Conservation (phyloP, 2,888 invertebrate genomes). For the Xanthia icteritia region DNA sequence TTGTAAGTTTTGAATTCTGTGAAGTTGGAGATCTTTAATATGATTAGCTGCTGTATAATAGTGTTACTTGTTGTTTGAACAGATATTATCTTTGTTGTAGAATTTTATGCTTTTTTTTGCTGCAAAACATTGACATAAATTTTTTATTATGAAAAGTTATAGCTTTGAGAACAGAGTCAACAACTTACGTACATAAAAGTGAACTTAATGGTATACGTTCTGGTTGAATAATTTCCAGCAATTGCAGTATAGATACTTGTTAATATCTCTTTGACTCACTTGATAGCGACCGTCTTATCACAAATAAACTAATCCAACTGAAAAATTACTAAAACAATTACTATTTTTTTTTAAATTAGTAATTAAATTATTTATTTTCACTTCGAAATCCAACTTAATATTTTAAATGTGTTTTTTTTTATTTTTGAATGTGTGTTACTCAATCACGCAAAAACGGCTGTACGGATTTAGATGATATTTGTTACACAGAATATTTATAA, state of each 20-base stretch:
- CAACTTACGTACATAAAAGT: background rate
- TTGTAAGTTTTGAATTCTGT: conserved; percentile 64
- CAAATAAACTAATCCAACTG: background rate
- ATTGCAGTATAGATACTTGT: background rate
- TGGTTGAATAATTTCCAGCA: background rate
- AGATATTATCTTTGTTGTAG: background rate
- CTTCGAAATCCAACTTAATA: too few species aligned
- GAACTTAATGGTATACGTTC: background rate
- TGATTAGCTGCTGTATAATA: conserved; percentile 45
- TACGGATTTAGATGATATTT: background rate
- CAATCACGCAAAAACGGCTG: background rate
- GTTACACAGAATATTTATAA: background rate
- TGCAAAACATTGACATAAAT: conserved; percentile 12
- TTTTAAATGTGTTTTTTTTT: background rate
- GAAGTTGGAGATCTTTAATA: conserved; percentile 49
- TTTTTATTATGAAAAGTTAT: background rate
- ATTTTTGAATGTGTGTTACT: background rate
- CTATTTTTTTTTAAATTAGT: too few species aligned
- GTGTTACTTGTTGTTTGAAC: conserved; percentile 31
- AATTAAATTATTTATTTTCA: too few species aligned
- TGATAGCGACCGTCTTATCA: background rate
- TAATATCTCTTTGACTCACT: background rate
- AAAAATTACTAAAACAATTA: too few species aligned
- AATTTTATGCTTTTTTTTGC: conserved; percentile 13
- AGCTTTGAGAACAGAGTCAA: background rate